phyloP scores from a whole-genome alignment of 2,797 vertebrate species.

The Eulemur mongoz region DNA sequence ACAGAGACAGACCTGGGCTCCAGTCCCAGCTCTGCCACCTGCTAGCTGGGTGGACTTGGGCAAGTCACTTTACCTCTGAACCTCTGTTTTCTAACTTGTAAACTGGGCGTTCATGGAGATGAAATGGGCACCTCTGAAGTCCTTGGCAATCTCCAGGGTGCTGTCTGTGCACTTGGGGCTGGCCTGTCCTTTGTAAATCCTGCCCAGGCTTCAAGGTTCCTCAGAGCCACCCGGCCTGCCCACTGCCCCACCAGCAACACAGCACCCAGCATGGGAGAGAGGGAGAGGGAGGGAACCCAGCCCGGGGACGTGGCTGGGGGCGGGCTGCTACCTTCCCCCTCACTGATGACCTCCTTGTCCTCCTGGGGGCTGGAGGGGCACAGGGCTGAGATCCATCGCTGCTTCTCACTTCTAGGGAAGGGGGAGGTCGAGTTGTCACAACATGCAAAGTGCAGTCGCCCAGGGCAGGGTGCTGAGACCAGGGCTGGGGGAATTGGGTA shows the following conservation, averaged over 20 bases:
- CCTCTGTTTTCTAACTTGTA: not conserved
- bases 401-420: constrained; percentile 91
- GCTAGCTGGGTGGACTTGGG: not conserved
- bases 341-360: constrained; percentile 88
- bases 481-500: not conserved
- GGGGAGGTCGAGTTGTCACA: not conserved
- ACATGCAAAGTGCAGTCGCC: not conserved
- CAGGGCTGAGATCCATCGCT: constrained; percentile 95
- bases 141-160: not conserved
- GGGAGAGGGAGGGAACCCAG: too few species aligned
- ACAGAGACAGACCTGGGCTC: not conserved
- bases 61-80: not conserved
- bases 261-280: not conserved
- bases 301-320: constrained; percentile 68
- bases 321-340: constrained; percentile 87
- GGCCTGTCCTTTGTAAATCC: not conserved
- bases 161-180: fast-evolving
- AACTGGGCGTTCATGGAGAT: not conserved
- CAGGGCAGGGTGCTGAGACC: not conserved
- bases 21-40: not conserved
- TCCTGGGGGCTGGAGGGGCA: constrained; percentile 88
- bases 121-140: not conserved
- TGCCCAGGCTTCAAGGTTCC: not conserved
- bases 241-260: fast-evolving
- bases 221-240: not conserved